phyloP scores from a whole-genome alignment of 2,888 invertebrate species.

The Leptopilina myrica region DNA sequence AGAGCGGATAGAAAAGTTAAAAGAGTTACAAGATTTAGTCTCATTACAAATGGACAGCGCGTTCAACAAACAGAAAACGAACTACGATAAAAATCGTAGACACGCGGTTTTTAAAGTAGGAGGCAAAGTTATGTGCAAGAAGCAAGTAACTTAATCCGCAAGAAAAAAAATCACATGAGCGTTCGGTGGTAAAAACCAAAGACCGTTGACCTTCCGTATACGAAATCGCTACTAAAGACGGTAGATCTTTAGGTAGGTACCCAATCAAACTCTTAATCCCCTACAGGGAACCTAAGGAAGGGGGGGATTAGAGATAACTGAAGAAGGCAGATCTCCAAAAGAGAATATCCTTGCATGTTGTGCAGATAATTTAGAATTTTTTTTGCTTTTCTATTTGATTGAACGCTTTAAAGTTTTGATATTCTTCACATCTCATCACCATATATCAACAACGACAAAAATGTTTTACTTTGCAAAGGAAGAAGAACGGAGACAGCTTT shows the following conservation, averaged over 20 bases:
- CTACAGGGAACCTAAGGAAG: background rate
- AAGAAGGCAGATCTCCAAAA: too few species aligned
- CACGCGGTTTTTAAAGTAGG: background rate
- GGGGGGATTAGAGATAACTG: background rate
- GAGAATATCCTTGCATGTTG: too few species aligned
- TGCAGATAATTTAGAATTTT: too few species aligned
- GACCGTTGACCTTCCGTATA: background rate
- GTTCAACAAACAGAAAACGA: background rate
- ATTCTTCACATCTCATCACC: too few species aligned
- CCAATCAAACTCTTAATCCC: background rate
- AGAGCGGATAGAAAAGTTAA: slow-evolving; percentile 1
- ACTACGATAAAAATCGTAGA: background rate
- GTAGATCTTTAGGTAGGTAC: background rate
- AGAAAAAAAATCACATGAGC: background rate
- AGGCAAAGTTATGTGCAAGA: background rate
- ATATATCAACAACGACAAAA: too few species aligned
- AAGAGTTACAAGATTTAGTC: background rate
- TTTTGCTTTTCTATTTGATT: too few species aligned
- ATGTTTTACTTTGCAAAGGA: too few species aligned
- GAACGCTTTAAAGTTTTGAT: too few species aligned
- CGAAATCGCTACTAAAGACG: background rate
- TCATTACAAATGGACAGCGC: background rate
- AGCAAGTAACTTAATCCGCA: background rate
- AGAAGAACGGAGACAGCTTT: too few species aligned
- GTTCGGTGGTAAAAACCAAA: background rate